Evolutionary conservation across 2,113 vertebrate genomes (phyloP).

Genomic region (Antennarius striatus): DNA sequence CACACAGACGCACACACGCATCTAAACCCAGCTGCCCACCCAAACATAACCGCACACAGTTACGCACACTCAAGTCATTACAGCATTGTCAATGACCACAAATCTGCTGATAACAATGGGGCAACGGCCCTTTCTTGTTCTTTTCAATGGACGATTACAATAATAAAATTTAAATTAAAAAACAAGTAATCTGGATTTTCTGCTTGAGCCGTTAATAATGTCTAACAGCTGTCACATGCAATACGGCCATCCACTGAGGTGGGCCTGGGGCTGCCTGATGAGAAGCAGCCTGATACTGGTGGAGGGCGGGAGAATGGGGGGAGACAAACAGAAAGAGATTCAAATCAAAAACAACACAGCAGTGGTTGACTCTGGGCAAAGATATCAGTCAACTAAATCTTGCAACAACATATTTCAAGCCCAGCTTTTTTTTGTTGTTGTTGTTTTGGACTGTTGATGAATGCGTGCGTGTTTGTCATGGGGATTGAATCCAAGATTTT

Average conservation of each 20-base stretch:
- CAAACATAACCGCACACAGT: conserved; percentile 36
- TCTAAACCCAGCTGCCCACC: conserved; percentile 24
- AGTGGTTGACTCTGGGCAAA: conserved; percentile 43
- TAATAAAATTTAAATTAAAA: conserved; percentile 78
- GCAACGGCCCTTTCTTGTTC: conserved; percentile 59
- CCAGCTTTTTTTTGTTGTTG: conserved; percentile 1
- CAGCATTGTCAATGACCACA: conserved; percentile 56
- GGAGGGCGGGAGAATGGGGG: conserved; percentile 11
- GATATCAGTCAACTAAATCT: conserved; percentile 44
- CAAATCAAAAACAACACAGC: conserved; percentile 53
- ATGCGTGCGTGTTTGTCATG: conserved; percentile 8
- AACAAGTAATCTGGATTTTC: conserved; percentile 81
- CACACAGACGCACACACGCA: conserved; percentile 22
- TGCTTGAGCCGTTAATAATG: conserved; percentile 80
- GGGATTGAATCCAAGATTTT: conserved; percentile 40
- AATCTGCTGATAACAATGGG: conserved; percentile 65
- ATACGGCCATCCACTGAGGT: conserved; percentile 58
- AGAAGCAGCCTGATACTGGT: conserved; percentile 60
- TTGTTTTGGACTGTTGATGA: not conserved
- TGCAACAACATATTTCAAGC: conserved; percentile 27
- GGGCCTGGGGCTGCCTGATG: conserved; percentile 67
- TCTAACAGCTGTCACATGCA: conserved; percentile 79
- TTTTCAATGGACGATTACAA: conserved; percentile 69
- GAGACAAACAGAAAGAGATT: conserved; percentile 26
- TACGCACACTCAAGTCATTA: conserved; percentile 6